These are phyloP conservation scores for Yponomeuta cagnagella DNA, from an alignment of 2,888 invertebrate species.

Conservation along the genomic window DNA sequence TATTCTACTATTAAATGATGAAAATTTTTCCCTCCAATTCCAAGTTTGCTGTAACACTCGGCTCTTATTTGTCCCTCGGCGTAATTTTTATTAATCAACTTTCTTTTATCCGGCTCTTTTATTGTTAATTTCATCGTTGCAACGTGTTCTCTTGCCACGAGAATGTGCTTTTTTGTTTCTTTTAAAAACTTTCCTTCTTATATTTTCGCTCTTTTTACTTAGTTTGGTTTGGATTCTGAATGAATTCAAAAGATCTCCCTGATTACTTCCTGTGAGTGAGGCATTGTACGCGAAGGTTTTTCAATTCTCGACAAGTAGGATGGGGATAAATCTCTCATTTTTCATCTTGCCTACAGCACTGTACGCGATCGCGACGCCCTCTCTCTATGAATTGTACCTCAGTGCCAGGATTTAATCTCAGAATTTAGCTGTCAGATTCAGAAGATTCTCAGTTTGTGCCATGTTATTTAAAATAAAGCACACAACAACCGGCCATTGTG, in stretches of 20 bases:
- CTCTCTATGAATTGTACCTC: constrained; percentile 64
- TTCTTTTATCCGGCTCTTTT: constrained; percentile 44
- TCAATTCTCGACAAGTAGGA: constrained; percentile 50
- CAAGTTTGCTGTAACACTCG: constrained; percentile 31
- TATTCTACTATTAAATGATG: constrained; percentile 26
- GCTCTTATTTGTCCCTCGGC: constrained; percentile 44
- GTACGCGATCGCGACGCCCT: constrained; percentile 53
- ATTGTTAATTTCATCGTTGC: constrained; percentile 49
- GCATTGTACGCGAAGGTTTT: constrained; percentile 4
- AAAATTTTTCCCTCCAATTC: constrained; percentile 31
- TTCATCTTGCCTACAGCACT: constrained; percentile 52
- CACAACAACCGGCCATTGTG: neutral
- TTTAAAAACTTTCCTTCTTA: constrained; percentile 29
- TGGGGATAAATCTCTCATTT: constrained; percentile 65
- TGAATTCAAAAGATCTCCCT: constrained; percentile 5
- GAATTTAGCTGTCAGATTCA: constrained; percentile 62
- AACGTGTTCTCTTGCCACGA: constrained; percentile 39
- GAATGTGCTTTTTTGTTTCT: constrained; percentile 37
- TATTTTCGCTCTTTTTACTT: neutral
- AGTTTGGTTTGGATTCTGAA: neutral
- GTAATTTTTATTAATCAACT: constrained; percentile 52
- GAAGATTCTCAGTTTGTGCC: constrained; percentile 50
- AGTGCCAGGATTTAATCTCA: constrained; percentile 72
- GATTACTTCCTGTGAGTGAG: neutral
- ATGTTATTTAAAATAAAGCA: constrained; percentile 21